phyloP scores from a whole-genome alignment of 2,113 vertebrate genomes.

The Nerophis ophidion region DNA sequence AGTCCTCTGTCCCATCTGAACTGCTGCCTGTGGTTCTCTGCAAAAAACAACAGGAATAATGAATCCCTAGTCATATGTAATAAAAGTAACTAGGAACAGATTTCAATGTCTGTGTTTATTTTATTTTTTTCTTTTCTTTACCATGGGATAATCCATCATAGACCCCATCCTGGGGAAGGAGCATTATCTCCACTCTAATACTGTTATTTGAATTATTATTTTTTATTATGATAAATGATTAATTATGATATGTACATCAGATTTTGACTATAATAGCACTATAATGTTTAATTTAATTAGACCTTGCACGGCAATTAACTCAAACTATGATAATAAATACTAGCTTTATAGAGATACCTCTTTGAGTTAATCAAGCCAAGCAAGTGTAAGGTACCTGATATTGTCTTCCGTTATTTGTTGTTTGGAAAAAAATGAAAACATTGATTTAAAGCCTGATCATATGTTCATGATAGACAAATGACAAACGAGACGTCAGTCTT shows the following conservation, averaged over 20 bases:
- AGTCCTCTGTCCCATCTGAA: slow-evolving; percentile 96
- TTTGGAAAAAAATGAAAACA: background rate
- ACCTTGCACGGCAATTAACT: background rate
- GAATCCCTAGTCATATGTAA: background rate
- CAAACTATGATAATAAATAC: no score
- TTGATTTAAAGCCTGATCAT: background rate
- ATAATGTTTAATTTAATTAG: background rate
- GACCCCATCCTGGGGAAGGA: slow-evolving; percentile 43
- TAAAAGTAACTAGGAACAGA: background rate
- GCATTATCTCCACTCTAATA: slow-evolving; percentile 1
- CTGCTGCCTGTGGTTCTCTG: slow-evolving; percentile 92
- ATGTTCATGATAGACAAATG: background rate
- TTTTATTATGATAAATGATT: background rate
- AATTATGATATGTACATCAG: background rate
- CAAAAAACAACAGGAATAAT: background rate
- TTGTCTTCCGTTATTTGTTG: background rate
- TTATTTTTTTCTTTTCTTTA: slow-evolving; percentile 13
- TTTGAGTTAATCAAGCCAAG: background rate
- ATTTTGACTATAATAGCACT: background rate
- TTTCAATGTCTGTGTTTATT: no score
- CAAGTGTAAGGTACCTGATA: background rate
- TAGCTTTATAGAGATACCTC: background rate
- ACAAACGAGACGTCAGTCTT: background rate
- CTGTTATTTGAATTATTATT: background rate
- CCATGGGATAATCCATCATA: slow-evolving; percentile 52